phyloP scores from a whole-genome alignment of 2,888 invertebrate species.

The Eurytoma californica region DNA sequence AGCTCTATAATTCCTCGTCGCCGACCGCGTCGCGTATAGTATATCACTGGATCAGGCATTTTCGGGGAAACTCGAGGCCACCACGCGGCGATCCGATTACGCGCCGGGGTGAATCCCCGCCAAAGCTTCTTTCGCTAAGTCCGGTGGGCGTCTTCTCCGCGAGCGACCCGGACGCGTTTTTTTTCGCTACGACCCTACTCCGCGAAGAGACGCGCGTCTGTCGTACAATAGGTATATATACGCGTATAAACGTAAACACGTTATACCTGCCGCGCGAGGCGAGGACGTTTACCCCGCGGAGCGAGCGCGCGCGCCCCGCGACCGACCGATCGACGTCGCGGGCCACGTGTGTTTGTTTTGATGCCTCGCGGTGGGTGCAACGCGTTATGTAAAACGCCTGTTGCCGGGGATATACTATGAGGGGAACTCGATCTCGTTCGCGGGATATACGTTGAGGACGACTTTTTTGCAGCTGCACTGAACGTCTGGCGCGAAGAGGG shows the following conservation, averaged over 20 bases:
- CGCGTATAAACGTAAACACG: too few relatives aligned
- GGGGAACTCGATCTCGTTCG: too few relatives aligned
- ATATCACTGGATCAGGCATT: constrained; percentile 3
- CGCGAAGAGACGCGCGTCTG: not conserved
- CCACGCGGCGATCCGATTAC: constrained; percentile 16
- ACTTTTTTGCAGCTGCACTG: too few relatives aligned
- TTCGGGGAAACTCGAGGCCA: constrained; percentile 14
- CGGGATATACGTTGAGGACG: too few relatives aligned
- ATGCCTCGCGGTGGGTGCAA: not conserved
- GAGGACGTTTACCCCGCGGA: constrained; percentile 14
- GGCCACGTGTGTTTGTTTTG: constrained; percentile 16
- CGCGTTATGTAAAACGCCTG: too few relatives aligned
- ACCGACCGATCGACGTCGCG: constrained; percentile 7
- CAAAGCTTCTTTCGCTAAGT: constrained; percentile 14
- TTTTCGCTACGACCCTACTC: not conserved
- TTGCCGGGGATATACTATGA: too few relatives aligned
- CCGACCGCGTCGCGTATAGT: not conserved
- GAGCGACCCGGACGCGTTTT: not conserved
- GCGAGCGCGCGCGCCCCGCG: constrained; percentile 4
- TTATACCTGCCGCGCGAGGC: not conserved
- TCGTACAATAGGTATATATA: not conserved
- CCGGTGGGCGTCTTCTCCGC: not conserved
- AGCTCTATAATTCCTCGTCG: not conserved
- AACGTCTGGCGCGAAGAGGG: too few relatives aligned
- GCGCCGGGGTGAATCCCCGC: not conserved